These are phyloP conservation scores for Drosophila sp. DNA, from an alignment of 1,140 invertebrate species.

Conservation along the genomic window DNA sequence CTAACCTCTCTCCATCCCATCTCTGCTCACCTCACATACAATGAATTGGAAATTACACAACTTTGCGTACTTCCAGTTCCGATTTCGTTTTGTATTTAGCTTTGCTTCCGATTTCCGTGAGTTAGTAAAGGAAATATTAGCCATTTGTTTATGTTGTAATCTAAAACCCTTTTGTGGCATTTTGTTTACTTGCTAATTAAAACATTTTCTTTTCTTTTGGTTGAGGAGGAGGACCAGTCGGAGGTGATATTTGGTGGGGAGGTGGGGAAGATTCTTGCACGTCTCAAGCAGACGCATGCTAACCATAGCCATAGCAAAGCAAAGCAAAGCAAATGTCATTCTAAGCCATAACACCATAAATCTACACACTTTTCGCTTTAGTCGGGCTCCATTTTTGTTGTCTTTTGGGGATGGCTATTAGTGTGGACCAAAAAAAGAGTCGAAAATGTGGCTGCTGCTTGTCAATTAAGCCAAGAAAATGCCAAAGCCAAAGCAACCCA, in stretches of 20 bases:
- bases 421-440: conserved; percentile 34
- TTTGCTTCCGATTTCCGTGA: conserved; percentile 32
- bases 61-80: conserved; percentile 45
- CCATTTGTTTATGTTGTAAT: conserved; percentile 20
- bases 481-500: conserved; percentile 63
- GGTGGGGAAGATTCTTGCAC: conserved; percentile 58
- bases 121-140: conserved; percentile 6
- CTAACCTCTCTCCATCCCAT: neutral
- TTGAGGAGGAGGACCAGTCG: neutral
- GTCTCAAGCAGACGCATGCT: conserved; percentile 53
- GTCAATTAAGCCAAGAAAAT: conserved; percentile 69
- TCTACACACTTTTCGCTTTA: conserved; percentile 22
- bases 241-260: neutral
- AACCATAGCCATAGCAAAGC: conserved; percentile 40
- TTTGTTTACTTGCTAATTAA: conserved; percentile 60
- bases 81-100: conserved; percentile 8
- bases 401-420: conserved; percentile 58
- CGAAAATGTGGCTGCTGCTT: conserved; percentile 30
- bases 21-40: no score
- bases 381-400: conserved; percentile 19
- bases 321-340: conserved; percentile 42
- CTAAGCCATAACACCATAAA: conserved; percentile 55
- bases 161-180: conserved; percentile 29
- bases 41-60: conserved; percentile 42
- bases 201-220: conserved; percentile 53